These are phyloP conservation scores for Chouioia cunea DNA, from an alignment of 2,888 invertebrate genomes.

Conservation along the genomic window DNA sequence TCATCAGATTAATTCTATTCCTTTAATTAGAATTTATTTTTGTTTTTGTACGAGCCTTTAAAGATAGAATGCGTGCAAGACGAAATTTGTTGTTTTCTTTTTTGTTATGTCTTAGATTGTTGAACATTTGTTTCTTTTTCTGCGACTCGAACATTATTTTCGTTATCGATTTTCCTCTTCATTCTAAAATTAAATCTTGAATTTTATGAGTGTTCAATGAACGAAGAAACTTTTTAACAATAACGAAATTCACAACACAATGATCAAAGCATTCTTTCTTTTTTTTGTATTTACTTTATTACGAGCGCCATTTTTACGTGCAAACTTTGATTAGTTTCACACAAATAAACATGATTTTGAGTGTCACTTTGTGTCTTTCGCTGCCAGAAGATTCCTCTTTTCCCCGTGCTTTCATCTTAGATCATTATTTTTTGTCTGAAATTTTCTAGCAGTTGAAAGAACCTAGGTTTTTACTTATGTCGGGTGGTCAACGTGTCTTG, in stretches of 20 bases:
- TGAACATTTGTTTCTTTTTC: conserved; percentile 32
- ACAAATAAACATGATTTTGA: conserved; percentile 28
- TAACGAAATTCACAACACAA: conserved; percentile 29
- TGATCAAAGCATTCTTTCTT: conserved; percentile 34
- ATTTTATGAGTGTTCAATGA: not conserved
- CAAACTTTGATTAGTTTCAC: conserved; percentile 7
- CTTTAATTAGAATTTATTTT: conserved; percentile 33
- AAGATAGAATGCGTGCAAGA: conserved; percentile 13
- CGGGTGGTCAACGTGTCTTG: conserved; percentile 34
- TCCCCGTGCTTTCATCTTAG: conserved; percentile 13
- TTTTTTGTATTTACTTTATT: conserved; percentile 36
- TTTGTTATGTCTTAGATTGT: conserved; percentile 13
- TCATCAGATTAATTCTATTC: conserved; percentile 18
- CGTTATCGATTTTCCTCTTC: not conserved
- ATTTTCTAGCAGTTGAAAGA: conserved; percentile 28
- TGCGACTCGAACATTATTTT: not conserved
- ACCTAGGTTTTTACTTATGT: conserved; percentile 35
- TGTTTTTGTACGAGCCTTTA: conserved; percentile 31
- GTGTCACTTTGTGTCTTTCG: conserved; percentile 25
- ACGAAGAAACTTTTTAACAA: conserved; percentile 2
- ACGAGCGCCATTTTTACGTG: conserved; percentile 24
- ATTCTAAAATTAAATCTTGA: not conserved
- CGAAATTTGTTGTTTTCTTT: conserved; percentile 6
- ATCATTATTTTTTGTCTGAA: conserved; percentile 4
- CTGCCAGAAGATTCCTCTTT: conserved; percentile 29